A percentile compares a stretch with the other conserved stretches of the same genome.
Conservation (phyloP, 2,888 invertebrate species). For the Thecophora atra region DNA sequence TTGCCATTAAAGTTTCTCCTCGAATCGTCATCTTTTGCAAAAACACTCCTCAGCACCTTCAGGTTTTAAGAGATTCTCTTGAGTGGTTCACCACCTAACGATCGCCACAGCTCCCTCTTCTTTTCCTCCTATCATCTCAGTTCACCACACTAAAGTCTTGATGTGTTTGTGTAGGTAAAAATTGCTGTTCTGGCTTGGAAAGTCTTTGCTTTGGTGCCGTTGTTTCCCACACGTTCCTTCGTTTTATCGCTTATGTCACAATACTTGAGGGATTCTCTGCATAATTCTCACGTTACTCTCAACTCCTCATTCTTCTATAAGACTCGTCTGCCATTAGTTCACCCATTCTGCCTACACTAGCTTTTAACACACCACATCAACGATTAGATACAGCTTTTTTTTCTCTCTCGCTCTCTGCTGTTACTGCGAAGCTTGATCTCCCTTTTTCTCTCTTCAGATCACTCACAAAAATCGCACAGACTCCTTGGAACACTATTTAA, state of each 20-base stretch:
- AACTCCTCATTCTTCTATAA: background rate
- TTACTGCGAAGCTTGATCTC: too few species aligned
- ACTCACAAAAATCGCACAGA: slow-evolving; percentile 65
- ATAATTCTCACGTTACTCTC: too few species aligned
- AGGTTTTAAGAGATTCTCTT: background rate
- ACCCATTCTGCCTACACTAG: background rate
- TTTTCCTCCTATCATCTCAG: background rate
- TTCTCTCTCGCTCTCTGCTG: background rate
- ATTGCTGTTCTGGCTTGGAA: slow-evolving; percentile 31
- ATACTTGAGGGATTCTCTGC: background rate
- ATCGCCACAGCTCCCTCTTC: background rate
- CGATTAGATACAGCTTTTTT: background rate
- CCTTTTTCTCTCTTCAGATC: slow-evolving; percentile 52
- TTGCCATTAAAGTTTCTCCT: slow-evolving; percentile 1
- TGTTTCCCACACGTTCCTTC: slow-evolving; percentile 28
- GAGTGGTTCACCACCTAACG: background rate
- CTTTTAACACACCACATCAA: background rate
- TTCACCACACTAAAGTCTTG: background rate
- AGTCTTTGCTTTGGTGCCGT: slow-evolving; percentile 6
- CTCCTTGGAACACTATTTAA: slow-evolving; percentile 68
- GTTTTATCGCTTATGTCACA: slow-evolving; percentile 25
- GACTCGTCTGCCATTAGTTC: too few species aligned
- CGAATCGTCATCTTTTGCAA: too few species aligned
- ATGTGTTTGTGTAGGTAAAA: slow-evolving; percentile 4
- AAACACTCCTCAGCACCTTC: slow-evolving; percentile 16